Evolutionary conservation across 2,888 invertebrate species (phyloP), one percentile per base, ranked within the genome.

Genomic region (Pterobdella sp.): DNA sequence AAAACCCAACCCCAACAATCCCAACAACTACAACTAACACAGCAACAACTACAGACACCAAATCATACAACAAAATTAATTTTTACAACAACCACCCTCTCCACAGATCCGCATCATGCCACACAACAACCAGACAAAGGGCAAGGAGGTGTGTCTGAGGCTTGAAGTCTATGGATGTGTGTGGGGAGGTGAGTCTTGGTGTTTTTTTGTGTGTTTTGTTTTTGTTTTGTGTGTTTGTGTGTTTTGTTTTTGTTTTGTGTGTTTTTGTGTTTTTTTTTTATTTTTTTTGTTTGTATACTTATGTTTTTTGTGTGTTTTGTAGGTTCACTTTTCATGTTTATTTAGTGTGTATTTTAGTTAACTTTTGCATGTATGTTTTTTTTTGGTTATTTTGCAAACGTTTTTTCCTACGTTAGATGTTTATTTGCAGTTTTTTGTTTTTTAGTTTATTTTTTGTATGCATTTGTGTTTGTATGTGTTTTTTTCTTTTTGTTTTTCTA

Each of bases 161-260:
- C 31, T 70, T 7, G 70, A 70, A 32, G 56, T 70, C 29, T 70
- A 70, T 35, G 70, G 70, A 4, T 70, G 70, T 49, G 52, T 42
- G 14, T 70, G 70, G 70, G 52, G n/a, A 70, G 70, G 70, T 70
- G 35, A 67, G 67, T 22, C 14, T 10, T 7, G 7, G n/a, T 7
- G n/a, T 49, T 49, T 22, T 14, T 49, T 49, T 49, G 14, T 14
- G 14, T 22, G 52, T 49, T 49, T 49, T 14, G 14, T 49, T 14
- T 14, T 14, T 49, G 14, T 49, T 49, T 14, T 49, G 14, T 49
- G 22, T 49, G 22, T 49, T 14, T 22, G 22, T 49, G 52, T 14
- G 52, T 22, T 14, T 14, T 14, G 14, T 14, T 22, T 14, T 14
- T 14, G 22, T 14, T 14, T 49, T 49, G 52, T 49, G 22, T 49